Percentiles rank a stretch among this genome's conserved stretches.
Evolutionary conservation across 2,113 vertebrate genomes (phyloP).

Genomic region (Struthio camelus): DNA sequence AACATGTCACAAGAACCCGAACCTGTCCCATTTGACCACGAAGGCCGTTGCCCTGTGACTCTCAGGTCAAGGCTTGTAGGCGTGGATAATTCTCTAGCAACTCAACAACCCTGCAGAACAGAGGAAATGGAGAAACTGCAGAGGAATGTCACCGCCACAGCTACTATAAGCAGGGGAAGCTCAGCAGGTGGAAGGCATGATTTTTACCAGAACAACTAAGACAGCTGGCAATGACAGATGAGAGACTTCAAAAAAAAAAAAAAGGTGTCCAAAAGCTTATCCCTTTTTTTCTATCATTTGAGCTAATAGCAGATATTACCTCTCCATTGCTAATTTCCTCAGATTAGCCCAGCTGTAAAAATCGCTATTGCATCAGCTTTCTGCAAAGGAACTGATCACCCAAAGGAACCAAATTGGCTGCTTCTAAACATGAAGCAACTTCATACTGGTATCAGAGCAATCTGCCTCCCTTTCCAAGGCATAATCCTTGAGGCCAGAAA

Average conservation of each 20-base stretch:
- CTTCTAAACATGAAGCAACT: neutral
- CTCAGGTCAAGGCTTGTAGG: neutral
- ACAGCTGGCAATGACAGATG: neutral
- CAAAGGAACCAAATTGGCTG: neutral
- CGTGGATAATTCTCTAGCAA: neutral
- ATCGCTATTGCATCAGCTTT: neutral
- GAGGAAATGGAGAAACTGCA: neutral
- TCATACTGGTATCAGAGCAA: neutral
- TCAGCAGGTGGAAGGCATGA: neutral
- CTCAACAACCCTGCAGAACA: neutral
- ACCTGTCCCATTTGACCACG: neutral
- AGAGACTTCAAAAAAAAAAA: neutral
- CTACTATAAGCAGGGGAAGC: neutral
- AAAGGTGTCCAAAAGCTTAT: neutral
- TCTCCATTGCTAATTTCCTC: neutral
- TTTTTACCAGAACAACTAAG: neutral
- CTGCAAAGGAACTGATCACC: neutral
- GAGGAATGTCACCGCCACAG: neutral
- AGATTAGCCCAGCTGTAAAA: neutral
- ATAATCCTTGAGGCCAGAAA: neutral
- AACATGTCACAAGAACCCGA: neutral
- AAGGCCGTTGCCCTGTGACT: neutral
- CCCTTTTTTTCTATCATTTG: neutral
- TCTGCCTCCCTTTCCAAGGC: neutral
- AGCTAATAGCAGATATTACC: neutral